Percentiles rank a stretch among this genome's conserved stretches.
These are phyloP conservation scores for Siniperca obscura DNA, from an alignment of 2,797 vertebrate species.

Conservation along the genomic window DNA sequence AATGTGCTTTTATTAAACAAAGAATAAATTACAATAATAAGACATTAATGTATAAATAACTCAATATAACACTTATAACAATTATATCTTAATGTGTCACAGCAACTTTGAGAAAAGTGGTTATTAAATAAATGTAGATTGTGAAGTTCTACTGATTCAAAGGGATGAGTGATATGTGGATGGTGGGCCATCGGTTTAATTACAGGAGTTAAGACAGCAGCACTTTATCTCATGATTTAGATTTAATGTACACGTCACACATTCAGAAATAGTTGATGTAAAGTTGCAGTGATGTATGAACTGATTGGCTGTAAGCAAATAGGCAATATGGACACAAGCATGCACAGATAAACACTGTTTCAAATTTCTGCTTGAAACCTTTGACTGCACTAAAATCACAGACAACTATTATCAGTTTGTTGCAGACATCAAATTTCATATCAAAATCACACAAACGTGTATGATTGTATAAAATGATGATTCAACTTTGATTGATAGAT, in stretches of 20 bases:
- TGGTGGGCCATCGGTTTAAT: slow-evolving; percentile 30
- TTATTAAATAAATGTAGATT: slow-evolving; percentile 62
- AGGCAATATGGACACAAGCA: slow-evolving; percentile 67
- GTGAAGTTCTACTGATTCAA: slow-evolving; percentile 45
- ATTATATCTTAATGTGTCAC: slow-evolving; percentile 70
- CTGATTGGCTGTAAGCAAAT: slow-evolving; percentile 43
- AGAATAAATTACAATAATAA: slow-evolving; percentile 83
- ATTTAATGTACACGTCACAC: slow-evolving; percentile 54
- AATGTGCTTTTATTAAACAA: slow-evolving; percentile 83
- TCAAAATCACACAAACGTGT: slow-evolving; percentile 54
- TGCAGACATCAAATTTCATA: slow-evolving; percentile 59
- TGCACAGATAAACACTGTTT: slow-evolving; percentile 72
- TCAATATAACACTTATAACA: slow-evolving; percentile 62
- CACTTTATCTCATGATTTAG: slow-evolving; percentile 29
- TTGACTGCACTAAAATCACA: slow-evolving; percentile 69
- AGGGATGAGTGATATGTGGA: slow-evolving; percentile 42
- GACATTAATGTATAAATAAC: slow-evolving; percentile 76
- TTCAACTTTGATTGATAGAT: slow-evolving; percentile 6
- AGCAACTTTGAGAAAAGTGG: slow-evolving; percentile 64
- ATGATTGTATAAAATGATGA: slow-evolving; percentile 59
- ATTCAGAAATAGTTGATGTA: slow-evolving; percentile 49
- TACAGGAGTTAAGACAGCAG: slow-evolving; percentile 47
- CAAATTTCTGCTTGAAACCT: slow-evolving; percentile 51
- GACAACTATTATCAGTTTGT: slow-evolving; percentile 56
- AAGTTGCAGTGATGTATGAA: slow-evolving; percentile 47